phyloP scores from a whole-genome alignment of 2,797 vertebrate species.

The Muraenolepis orangiensis region DNA sequence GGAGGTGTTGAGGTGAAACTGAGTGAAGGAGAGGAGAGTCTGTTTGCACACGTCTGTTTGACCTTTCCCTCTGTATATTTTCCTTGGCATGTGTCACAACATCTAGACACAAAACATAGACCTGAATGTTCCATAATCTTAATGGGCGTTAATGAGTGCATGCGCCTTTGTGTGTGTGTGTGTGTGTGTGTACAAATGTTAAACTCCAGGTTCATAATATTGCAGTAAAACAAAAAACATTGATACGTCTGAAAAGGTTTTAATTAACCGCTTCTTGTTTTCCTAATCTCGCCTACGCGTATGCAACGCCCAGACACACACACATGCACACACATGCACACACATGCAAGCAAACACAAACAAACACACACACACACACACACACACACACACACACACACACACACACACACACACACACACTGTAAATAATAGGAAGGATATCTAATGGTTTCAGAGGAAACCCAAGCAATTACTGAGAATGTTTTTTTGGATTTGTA shows the following conservation, averaged over 20 bases:
- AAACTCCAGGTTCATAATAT: conserved; percentile 34
- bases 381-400: background rate
- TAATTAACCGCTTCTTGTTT: conserved; percentile 39
- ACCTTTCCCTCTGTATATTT: background rate
- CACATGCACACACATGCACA: background rate
- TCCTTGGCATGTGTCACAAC: conserved; percentile 23
- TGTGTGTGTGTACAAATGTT: background rate
- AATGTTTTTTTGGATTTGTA: too few relatives aligned
- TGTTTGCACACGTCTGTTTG: conserved; percentile 13
- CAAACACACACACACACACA: background rate
- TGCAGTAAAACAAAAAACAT: conserved; percentile 23
- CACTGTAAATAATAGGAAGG: background rate
- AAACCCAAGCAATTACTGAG: too few relatives aligned
- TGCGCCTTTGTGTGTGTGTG: background rate
- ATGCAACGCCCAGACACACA: conserved; percentile 1
- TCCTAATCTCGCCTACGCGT: background rate
- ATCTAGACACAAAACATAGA: conserved; percentile 10
- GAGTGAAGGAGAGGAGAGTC: background rate
- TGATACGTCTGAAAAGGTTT: conserved; percentile 39
- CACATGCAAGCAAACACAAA: background rate
- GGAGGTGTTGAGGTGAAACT: background rate
- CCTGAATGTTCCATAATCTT: conserved; percentile 11
- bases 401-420: background rate
- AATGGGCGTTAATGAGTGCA: conserved; percentile 9
- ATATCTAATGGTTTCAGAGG: too few relatives aligned